Conservation (phyloP, 2,888 invertebrate genomes). For the Tridacna crocea region DNA sequence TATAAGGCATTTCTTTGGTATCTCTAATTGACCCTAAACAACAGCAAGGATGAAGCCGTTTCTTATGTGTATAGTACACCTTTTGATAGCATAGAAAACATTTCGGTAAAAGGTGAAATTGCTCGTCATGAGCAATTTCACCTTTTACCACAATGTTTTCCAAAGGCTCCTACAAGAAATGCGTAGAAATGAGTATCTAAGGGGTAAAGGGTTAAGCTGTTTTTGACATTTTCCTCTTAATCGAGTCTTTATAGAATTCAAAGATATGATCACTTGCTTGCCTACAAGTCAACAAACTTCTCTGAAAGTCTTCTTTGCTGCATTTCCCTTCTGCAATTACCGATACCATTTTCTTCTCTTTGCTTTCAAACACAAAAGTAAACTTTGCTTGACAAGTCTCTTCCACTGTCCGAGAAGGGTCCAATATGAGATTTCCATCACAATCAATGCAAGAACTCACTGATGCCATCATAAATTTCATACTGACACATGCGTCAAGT, state of each 20-base stretch:
- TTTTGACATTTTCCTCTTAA: slow-evolving; percentile 76
- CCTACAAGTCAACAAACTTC: slow-evolving; percentile 67
- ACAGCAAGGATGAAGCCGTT: no score
- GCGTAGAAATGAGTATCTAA: no score
- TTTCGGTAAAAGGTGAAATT: no score
- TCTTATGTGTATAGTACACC: no score
- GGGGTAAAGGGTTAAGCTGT: slow-evolving; percentile 37
- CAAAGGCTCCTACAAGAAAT: no score
- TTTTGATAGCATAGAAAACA: no score
- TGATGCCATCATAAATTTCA: slow-evolving; percentile 93
- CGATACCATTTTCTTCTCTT: slow-evolving; percentile 72
- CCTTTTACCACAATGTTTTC: no score
- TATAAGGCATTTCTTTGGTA: no score
- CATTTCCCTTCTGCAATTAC: slow-evolving; percentile 73
- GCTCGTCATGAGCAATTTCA: no score
- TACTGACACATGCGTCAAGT: slow-evolving; percentile 92
- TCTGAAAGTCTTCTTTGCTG: slow-evolving; percentile 75
- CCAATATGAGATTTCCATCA: slow-evolving; percentile 87
- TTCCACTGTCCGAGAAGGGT: slow-evolving; percentile 86
- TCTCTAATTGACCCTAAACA: no score
- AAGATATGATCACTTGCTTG: slow-evolving; percentile 74
- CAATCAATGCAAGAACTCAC: slow-evolving; percentile 89
- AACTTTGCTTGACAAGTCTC: slow-evolving; percentile 75
- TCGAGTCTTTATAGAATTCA: slow-evolving; percentile 76
- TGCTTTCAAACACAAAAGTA: slow-evolving; percentile 80